These are phyloP conservation scores for Sciaenops ocellatus DNA, from an alignment of 2,797 vertebrate species.

Conservation along the genomic window DNA sequence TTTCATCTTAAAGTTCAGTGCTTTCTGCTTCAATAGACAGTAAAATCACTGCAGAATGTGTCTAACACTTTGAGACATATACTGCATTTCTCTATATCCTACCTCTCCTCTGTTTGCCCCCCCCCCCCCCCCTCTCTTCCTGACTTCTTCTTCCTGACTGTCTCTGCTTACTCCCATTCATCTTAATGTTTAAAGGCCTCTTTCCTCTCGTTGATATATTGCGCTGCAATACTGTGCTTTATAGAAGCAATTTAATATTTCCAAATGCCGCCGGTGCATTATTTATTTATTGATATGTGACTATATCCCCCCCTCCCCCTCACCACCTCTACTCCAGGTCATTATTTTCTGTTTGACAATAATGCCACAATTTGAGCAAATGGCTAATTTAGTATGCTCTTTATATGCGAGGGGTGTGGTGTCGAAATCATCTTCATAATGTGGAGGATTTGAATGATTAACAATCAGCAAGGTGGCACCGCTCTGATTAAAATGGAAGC, in stretches of 20 bases:
- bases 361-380: constrained; percentile 56
- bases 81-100: constrained; percentile 69
- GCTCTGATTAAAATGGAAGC: constrained; percentile 43
- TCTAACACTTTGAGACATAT: constrained; percentile 75
- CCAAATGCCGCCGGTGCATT: constrained; percentile 69
- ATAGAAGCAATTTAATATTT: constrained; percentile 78
- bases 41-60: constrained; percentile 82
- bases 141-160: constrained; percentile 53
- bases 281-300: constrained; percentile 76
- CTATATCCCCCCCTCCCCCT: constrained; percentile 33
- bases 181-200: constrained; percentile 74
- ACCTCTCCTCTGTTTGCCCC: constrained; percentile 33
- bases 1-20: constrained; percentile 84
- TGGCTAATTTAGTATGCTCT: constrained; percentile 65
- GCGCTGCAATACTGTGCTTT: constrained; percentile 65
- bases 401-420: constrained; percentile 58
- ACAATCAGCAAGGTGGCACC: constrained; percentile 39
- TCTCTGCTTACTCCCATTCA: constrained; percentile 61
- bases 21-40: constrained; percentile 83
- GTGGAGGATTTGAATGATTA: constrained; percentile 58
- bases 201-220: constrained; percentile 68
- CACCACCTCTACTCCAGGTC: constrained; percentile 31
- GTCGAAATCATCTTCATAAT: constrained; percentile 46
- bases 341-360: constrained; percentile 71
- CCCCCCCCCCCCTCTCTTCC: background rate